Evolutionary conservation across 2,113 vertebrate species (phyloP).

Genomic region (Pangasianodon hypophthalmus): DNA sequence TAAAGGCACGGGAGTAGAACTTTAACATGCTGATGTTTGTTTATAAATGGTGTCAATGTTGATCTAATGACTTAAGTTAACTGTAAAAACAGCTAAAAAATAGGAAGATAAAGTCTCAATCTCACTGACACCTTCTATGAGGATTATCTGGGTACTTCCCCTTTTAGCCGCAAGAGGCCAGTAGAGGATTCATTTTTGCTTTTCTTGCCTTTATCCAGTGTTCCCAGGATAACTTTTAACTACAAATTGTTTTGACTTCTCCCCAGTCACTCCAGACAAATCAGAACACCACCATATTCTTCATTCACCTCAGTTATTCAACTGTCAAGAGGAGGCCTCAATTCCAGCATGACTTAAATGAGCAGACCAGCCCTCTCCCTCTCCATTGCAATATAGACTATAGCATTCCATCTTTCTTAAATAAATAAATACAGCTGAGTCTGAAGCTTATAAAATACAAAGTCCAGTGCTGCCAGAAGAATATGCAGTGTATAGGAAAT

Average conservation of each 20-base stretch:
- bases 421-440: background rate
- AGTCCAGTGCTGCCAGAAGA: background rate
- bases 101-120: background rate
- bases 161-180: background rate
- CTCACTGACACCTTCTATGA: background rate
- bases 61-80: too few species aligned
- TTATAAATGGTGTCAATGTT: too few species aligned
- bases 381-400: background rate
- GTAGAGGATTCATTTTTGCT: background rate
- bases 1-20: too few species aligned
- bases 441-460: background rate
- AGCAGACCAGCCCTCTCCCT: background rate
- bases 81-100: too few species aligned
- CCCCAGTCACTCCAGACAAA: background rate
- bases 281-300: background rate
- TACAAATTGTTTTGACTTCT: background rate
- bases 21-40: too few species aligned
- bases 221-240: background rate
- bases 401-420: background rate
- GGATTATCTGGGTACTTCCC: background rate
- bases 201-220: background rate
- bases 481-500: background rate
- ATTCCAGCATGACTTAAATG: background rate
- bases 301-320: background rate
- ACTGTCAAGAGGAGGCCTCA: background rate